Conservation (phyloP, 2,113 vertebrate species). For the Phodopus roborovskii region DNA sequence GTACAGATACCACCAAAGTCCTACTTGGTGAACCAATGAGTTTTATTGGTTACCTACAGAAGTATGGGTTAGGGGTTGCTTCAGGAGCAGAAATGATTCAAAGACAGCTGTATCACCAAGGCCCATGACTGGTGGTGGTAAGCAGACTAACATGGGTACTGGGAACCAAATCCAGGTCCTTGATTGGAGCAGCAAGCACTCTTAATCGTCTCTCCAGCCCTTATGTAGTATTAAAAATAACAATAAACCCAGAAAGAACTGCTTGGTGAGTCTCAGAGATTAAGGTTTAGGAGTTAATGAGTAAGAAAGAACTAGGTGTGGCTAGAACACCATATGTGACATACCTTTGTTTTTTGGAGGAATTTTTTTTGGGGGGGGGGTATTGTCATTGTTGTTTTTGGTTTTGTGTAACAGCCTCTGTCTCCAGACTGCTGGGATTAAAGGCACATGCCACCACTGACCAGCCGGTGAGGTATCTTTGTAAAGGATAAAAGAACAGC, state of each 20-base stretch:
- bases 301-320: neutral
- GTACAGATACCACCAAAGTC: neutral
- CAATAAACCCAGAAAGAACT: neutral
- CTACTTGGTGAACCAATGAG: neutral
- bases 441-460: too few relatives aligned
- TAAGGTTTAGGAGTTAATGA: neutral
- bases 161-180: neutral
- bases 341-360: neutral
- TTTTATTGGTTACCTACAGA: neutral
- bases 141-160: neutral
- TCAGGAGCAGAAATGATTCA: neutral
- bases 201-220: neutral
- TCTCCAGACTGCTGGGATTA: too few relatives aligned
- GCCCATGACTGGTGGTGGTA: neutral
- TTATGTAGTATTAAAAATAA: constrained; percentile 14
- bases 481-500: too few relatives aligned
- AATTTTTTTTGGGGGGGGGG: too few relatives aligned
- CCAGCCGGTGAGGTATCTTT: too few relatives aligned
- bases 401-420: too few relatives aligned
- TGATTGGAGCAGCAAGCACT: neutral
- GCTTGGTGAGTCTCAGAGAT: neutral
- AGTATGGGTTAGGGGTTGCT: neutral
- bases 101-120: neutral
- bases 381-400: too few relatives aligned
- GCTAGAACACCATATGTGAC: neutral